phyloP scores from a whole-genome alignment of 2,888 invertebrate genomes.

The Nomada ruficornis region DNA sequence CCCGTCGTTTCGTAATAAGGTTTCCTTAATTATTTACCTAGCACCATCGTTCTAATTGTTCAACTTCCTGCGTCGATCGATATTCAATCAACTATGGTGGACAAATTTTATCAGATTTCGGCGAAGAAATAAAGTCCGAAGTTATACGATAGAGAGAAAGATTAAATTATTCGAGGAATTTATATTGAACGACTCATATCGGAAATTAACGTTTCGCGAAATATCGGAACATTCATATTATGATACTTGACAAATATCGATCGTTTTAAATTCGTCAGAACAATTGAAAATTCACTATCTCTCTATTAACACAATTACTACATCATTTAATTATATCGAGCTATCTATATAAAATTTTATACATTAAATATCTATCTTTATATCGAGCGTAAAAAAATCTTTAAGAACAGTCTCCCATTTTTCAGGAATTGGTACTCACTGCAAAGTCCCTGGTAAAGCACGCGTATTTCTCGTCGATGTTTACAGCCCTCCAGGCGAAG shows the following conservation, averaged over 20 bases:
- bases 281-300: too few species aligned
- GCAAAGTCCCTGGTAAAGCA: constrained; percentile 93
- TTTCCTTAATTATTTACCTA: constrained; percentile 55
- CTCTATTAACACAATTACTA: too few species aligned
- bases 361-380: too few species aligned
- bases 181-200: too few species aligned
- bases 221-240: neutral
- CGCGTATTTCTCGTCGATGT: constrained; percentile 89
- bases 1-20: constrained; percentile 43
- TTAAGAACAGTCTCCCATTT: neutral
- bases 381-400: too few species aligned
- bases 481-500: constrained; percentile 92
- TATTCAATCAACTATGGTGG: constrained; percentile 27
- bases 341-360: too few species aligned
- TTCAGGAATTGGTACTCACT: constrained; percentile 87
- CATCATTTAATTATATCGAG: too few species aligned
- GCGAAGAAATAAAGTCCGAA: neutral
- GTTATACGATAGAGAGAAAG: too few species aligned
- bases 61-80: constrained; percentile 22
- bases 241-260: neutral
- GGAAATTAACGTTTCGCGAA: neutral
- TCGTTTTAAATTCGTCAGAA: too few species aligned
- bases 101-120: constrained; percentile 28
- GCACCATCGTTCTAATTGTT: constrained; percentile 18
- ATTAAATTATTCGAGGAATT: too few species aligned